Percentiles rank a stretch among this genome's conserved stretches.
Evolutionary conservation across 2,797 vertebrate genomes (phyloP).

Genomic region (Hemitrygon akajei): DNA sequence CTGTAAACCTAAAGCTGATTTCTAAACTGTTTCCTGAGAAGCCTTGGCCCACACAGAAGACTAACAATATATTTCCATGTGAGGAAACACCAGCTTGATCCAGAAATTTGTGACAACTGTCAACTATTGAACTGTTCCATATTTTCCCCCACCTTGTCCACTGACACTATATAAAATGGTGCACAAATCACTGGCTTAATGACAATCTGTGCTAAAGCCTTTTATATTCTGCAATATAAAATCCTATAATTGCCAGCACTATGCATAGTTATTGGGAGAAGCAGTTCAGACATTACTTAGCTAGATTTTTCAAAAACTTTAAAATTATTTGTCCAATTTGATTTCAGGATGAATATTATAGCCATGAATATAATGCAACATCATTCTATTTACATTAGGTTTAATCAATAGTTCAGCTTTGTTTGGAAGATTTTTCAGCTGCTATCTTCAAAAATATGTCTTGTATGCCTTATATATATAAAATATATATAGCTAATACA

Average conservation of each 20-base stretch:
- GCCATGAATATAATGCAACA: neutral
- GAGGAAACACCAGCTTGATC: neutral
- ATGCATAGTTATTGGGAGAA: neutral
- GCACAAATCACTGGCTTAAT: neutral
- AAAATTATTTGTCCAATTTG: neutral
- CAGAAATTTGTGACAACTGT: neutral
- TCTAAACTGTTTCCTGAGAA: neutral
- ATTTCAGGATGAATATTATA: slow-evolving; percentile 2
- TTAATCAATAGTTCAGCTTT: neutral
- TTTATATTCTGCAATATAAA: neutral
- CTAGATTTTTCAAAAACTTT: neutral
- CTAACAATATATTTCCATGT: neutral
- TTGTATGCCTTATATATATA: neutral
- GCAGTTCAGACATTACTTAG: neutral
- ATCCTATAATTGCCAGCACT: neutral
- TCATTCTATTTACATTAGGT: neutral
- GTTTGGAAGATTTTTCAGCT: neutral
- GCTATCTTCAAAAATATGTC: neutral
- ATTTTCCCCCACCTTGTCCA: neutral
- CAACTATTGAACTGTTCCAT: neutral
- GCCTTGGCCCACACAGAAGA: neutral
- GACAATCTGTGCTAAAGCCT: neutral
- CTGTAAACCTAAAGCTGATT: neutral
- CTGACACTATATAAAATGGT: neutral
- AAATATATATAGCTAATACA: neutral